Base-by-base conservation (phyloP, 2,888 invertebrate genomes). In the Osmoderma eremita region DNA sequence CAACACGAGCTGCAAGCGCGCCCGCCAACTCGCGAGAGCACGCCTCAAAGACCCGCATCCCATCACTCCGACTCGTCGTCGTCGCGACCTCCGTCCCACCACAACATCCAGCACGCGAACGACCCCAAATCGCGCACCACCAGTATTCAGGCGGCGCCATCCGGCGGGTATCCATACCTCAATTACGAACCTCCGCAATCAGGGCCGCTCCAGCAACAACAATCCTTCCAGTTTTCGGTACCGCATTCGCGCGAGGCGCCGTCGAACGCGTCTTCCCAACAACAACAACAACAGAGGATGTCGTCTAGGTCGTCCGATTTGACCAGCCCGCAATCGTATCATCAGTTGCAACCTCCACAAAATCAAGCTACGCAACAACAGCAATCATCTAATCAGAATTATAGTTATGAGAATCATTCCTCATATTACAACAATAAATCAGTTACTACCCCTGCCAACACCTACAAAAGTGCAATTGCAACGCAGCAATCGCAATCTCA, bases 31-130 rank as follows among this genome's bases (percentile, higher is more conserved):
- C 70, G 69, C n/a, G 72, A 71, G 45, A 58, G 53, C 30, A 67
- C 67, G 22, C 54, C 63, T 17, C 70, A 67, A 58, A 68, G 67
- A 30, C 70, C 78, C 80, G 51, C 68, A 79, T 17, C 82, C 83
- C 65, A 71, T 13, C 69, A 70, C 50, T 58, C 69, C 22, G 65
- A 81, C n/a, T 80, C 80, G 64, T 80, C 80, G 65, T 71, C 82
- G 54, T 49, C 68, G 39, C 61, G 66, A 68, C 62, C 71, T 64
- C 54, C 73, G 72, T 54, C 70, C 48, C 66, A 67, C 51, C 70
- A 62, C 72, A 49, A 58, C 20, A 48, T 68, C 54, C 48, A 70
- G 48, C 51, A 71, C 63, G 39, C 41, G 30, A 5, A 10, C 13
- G 41, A 39, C 1, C 20, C 45, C 13, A 61, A 61, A 15, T 22